Conservation (phyloP, 2,888 invertebrate species). For the Mesoligia furuncula region DNA sequence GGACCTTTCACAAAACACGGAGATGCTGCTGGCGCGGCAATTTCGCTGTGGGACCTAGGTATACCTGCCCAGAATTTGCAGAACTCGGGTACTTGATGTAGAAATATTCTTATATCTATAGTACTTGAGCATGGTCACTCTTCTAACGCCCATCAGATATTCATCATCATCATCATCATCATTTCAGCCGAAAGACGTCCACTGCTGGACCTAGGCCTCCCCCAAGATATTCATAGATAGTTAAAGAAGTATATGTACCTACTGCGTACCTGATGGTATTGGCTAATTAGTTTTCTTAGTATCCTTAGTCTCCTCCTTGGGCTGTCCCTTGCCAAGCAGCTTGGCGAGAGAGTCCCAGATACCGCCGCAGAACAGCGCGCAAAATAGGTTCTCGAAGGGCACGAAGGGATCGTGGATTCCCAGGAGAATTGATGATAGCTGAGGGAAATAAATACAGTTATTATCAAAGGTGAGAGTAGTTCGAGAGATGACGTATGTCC, state of each 20-base stretch:
- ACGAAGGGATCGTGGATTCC: constrained; percentile 99
- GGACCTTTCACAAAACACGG: neutral
- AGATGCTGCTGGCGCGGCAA: too few relatives aligned
- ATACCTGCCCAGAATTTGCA: neutral
- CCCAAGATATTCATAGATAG: neutral
- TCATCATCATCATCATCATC: neutral
- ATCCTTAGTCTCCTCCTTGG: constrained; percentile 95
- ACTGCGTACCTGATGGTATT: constrained; percentile 60
- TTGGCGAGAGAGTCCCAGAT: constrained; percentile 99
- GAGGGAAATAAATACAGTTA: constrained; percentile 62
- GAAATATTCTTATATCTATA: neutral
- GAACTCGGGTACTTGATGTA: neutral
- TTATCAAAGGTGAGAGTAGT: too few relatives aligned
- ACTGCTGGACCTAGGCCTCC: too few relatives aligned
- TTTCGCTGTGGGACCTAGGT: neutral
- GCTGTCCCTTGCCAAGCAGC: constrained; percentile 95
- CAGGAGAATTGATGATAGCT: constrained; percentile 97
- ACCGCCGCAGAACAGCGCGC: constrained; percentile 99
- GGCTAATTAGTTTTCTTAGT: constrained; percentile 94
- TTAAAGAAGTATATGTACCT: neutral
- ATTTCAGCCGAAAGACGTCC: too few relatives aligned
- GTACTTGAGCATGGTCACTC: neutral
- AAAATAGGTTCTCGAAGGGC: constrained; percentile 99
- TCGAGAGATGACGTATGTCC: neutral
- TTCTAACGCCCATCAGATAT: neutral